Conservation (phyloP, 2,888 invertebrate species). For the Oscheius sp. region DNA sequence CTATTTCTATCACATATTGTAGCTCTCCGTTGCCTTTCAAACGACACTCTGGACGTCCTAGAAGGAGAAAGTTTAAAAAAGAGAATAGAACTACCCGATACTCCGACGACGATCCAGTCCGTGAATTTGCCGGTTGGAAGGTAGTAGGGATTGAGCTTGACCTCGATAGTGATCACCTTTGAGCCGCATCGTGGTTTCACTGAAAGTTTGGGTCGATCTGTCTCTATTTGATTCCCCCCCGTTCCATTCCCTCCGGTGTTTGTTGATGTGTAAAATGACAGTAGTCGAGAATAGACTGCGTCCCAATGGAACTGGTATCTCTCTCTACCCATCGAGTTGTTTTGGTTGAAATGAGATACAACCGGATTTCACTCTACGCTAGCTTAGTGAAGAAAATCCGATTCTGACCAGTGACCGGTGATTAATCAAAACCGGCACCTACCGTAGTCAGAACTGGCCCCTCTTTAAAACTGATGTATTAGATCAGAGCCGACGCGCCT, state of each 20-base stretch:
- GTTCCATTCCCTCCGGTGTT: neutral
- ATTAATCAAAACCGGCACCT: neutral
- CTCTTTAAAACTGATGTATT: constrained; percentile 1
- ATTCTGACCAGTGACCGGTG: constrained; percentile 6
- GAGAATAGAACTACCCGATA: constrained; percentile 57
- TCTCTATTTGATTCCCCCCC: neutral
- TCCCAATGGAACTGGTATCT: neutral
- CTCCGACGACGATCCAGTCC: constrained; percentile 71
- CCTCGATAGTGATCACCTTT: constrained; percentile 66
- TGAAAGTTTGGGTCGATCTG: constrained; percentile 41
- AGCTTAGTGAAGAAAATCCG: constrained; percentile 10
- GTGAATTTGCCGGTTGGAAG: constrained; percentile 64
- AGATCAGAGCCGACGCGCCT: neutral
- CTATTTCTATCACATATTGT: constrained; percentile 71
- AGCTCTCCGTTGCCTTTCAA: constrained; percentile 71
- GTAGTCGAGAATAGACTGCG: neutral
- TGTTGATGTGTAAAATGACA: neutral
- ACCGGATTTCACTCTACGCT: neutral
- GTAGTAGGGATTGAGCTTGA: constrained; percentile 63
- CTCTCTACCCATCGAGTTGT: neutral
- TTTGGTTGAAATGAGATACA: neutral
- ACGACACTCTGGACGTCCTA: constrained; percentile 66
- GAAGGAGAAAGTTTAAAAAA: constrained; percentile 3
- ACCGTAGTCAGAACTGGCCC: neutral
- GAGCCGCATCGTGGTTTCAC: constrained; percentile 67